phyloP scores from a whole-genome alignment of 2,888 invertebrate genomes.

The Folsomia candida region DNA sequence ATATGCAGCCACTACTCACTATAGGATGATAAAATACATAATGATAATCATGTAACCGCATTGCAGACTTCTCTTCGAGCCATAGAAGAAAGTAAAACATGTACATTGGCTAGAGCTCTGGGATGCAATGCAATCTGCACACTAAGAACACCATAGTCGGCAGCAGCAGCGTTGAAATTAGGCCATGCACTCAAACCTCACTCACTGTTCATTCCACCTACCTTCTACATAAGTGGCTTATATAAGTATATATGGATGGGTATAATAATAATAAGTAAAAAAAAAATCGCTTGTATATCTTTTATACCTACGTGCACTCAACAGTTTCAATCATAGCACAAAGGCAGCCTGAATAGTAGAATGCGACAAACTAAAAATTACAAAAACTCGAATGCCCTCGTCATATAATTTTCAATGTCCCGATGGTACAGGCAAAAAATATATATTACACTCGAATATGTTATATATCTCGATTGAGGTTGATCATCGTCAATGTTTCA shows the following conservation, averaged over 20 bases:
- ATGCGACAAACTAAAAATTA: neutral
- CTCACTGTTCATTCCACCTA: neutral
- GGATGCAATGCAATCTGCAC: neutral
- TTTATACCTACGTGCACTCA: too few relatives aligned
- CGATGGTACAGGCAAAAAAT: neutral
- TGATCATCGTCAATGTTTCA: too few relatives aligned
- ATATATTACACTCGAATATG: neutral
- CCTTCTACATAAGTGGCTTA: too few relatives aligned
- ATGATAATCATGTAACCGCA: constrained; percentile 14
- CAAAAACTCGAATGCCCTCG: neutral
- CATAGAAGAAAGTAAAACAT: constrained; percentile 12
- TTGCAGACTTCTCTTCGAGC: constrained; percentile 6
- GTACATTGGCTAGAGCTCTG: neutral
- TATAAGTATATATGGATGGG: too few relatives aligned
- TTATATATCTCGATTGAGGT: too few relatives aligned
- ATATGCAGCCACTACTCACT: neutral
- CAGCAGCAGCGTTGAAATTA: neutral
- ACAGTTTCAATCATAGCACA: too few relatives aligned
- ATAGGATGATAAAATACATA: constrained; percentile 5
- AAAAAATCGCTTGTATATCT: too few relatives aligned
- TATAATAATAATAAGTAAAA: too few relatives aligned
- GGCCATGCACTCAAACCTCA: constrained; percentile 9
- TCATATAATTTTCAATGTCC: neutral
- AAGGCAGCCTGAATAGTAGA: too few relatives aligned
- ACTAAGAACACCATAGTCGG: neutral